phyloP scores from a whole-genome alignment of 1,140 invertebrate genomes.

The Zaprionus tsacasi region DNA sequence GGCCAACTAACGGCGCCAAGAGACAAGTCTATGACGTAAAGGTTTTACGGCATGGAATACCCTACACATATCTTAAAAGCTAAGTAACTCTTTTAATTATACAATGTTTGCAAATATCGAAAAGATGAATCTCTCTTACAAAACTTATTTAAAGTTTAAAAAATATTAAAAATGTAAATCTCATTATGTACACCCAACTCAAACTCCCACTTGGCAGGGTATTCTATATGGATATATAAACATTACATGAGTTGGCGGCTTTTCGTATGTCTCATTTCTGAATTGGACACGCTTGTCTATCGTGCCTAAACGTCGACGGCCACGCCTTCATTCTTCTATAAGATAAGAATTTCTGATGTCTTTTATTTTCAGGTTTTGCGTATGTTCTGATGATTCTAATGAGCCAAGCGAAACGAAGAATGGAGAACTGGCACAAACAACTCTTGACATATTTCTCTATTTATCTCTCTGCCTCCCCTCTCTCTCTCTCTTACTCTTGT shows the following conservation, averaged over 20 bases:
- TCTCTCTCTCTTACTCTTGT: slow-evolving; percentile 27
- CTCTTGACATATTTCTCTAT: slow-evolving; percentile 62
- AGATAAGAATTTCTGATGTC: slow-evolving; percentile 32
- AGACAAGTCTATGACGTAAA: neutral
- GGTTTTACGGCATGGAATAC: neutral
- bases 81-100: too few species aligned
- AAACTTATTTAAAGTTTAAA: too few species aligned
- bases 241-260: slow-evolving; percentile 31
- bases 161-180: too few species aligned
- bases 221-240: slow-evolving; percentile 16
- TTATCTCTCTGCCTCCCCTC: neutral
- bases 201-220: neutral
- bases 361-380: slow-evolving; percentile 21
- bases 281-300: slow-evolving; percentile 24
- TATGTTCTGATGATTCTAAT: slow-evolving; percentile 34
- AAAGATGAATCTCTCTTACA: neutral
- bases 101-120: neutral
- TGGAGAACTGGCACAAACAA: slow-evolving; percentile 53
- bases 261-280: slow-evolving; percentile 27
- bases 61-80: neutral
- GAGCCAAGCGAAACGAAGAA: slow-evolving; percentile 8
- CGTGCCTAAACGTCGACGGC: slow-evolving; percentile 25
- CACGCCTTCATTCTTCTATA: slow-evolving; percentile 32
- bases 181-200: neutral
- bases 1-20: neutral